Evolutionary conservation across 2,113 vertebrate genomes (phyloP), one percentile per base, ranked within the genome.

Genomic region (Enhydra lutris): DNA sequence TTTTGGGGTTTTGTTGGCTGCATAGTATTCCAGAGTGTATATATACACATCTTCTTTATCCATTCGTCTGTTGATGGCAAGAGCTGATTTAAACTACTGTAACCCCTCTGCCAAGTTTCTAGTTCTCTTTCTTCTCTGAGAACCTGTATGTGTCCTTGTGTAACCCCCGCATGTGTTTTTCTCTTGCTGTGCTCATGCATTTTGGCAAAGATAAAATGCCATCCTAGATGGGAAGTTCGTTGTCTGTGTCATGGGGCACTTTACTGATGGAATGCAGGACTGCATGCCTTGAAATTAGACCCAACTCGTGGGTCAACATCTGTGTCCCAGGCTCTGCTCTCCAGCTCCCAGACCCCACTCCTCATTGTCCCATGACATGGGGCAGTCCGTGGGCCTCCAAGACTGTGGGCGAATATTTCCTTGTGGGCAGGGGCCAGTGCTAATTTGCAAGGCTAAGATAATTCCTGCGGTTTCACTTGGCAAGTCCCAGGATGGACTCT

Each of bases 251-350:
- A 1, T 8, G 23, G 39, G 71, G 24, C 55, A 15, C 34, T 42
- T 45, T 39, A 18, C 15, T 24, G 2, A 23, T 17, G 31, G 39
- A 31, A 69, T 15, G 11, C 3, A 21, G 2, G 36, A 31, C 10
- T 2, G 4, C 13, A 17, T 0, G 29, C 50, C 4, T 0, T n/a
- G 61, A 42, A 55, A 42, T n/a, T 12, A 4, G 39, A 52, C 10
- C 6, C 24, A 26, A 29, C 57, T 10, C 31, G 7, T 42, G 63
- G 63, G 13, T 23, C 42, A 36, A n/a, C 0, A 0, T 45, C 8
- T 52, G 36, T 6, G 29, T 36, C 50, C n/a, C 1, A 26, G 6
- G 14, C 42, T n/a, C 63, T 4, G 45, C n/a, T 45, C 78, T 20
- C 13, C 20, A 13, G 52, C 7, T 7, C 7, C 57, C 29, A 34